Conservation (phyloP, 2,888 invertebrate species). For the Blastobasis adustella region DNA sequence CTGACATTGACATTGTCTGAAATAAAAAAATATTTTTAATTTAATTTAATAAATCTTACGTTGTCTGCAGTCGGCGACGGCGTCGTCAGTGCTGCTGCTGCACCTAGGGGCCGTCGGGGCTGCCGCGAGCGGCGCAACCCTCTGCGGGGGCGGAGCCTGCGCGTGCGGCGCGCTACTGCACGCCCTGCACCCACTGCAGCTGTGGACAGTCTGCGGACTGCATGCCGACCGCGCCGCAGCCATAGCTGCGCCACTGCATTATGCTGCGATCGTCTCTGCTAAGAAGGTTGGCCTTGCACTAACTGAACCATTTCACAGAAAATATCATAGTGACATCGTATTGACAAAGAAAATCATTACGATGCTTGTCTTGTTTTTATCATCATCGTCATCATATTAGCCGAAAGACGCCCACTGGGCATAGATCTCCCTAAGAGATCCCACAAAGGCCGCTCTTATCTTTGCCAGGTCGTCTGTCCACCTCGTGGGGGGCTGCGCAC, state of each 20-base stretch:
- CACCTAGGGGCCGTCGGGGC: constrained; percentile 83
- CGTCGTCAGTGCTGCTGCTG: constrained; percentile 82
- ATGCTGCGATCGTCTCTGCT: constrained; percentile 83
- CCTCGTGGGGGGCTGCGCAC: too few species aligned
- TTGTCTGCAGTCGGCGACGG: constrained; percentile 74
- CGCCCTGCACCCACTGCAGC: constrained; percentile 81
- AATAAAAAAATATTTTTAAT: too few species aligned
- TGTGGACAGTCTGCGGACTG: constrained; percentile 87
- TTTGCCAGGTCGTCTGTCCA: too few species aligned
- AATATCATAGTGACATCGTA: too few species aligned
- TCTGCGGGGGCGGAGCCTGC: constrained; percentile 80
- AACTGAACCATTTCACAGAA: background rate
- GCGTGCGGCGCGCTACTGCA: constrained; percentile 81
- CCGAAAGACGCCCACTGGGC: too few species aligned
- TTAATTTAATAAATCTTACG: too few species aligned
- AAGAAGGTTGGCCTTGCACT: constrained; percentile 66
- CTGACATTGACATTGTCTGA: too few species aligned
- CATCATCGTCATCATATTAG: too few species aligned
- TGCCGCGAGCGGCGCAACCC: constrained; percentile 79
- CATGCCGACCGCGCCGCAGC: constrained; percentile 88
- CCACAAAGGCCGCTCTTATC: too few species aligned
- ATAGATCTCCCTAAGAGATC: too few species aligned
- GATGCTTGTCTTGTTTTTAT: too few species aligned
- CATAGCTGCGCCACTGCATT: constrained; percentile 86
- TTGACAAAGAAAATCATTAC: too few species aligned